These are phyloP conservation scores for Cheilosia soror DNA, from an alignment of 2,888 invertebrate genomes.

Conservation along the genomic window DNA sequence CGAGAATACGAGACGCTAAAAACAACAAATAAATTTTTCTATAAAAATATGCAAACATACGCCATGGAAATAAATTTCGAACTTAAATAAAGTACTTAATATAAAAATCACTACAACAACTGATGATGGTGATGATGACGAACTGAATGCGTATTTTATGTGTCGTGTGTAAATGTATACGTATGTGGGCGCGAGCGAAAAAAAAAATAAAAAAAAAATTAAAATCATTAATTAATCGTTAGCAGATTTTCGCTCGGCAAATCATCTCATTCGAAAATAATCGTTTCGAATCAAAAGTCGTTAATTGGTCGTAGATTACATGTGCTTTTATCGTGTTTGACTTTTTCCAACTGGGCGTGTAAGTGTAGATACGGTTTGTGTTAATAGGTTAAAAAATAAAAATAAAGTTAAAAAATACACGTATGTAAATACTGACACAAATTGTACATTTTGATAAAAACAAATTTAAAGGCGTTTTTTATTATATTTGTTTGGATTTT, in stretches of 20 bases:
- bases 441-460: slow-evolving; percentile 6
- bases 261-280: slow-evolving; percentile 62
- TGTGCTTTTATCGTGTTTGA: slow-evolving; percentile 35
- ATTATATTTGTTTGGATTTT: slow-evolving; percentile 7
- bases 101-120: slow-evolving; percentile 52
- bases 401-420: neutral
- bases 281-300: slow-evolving; percentile 51
- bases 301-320: slow-evolving; percentile 57
- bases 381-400: neutral
- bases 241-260: slow-evolving; percentile 35
- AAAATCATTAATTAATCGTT: slow-evolving; percentile 45
- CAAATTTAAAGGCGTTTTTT: slow-evolving; percentile 25
- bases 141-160: slow-evolving; percentile 30
- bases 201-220: neutral
- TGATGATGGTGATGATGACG: slow-evolving; percentile 53
- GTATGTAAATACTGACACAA: neutral
- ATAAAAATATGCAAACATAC: slow-evolving; percentile 54
- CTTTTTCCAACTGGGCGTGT: neutral
- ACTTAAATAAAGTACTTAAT: slow-evolving; percentile 38
- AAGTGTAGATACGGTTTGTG: neutral
- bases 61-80: slow-evolving; percentile 36
- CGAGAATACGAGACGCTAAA: slow-evolving; percentile 41
- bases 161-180: slow-evolving; percentile 18
- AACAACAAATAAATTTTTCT: slow-evolving; percentile 14
- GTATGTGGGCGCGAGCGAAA: neutral